Evolutionary conservation across 2,797 vertebrate genomes (phyloP).

Genomic region (Cossypha niveicapilla): DNA sequence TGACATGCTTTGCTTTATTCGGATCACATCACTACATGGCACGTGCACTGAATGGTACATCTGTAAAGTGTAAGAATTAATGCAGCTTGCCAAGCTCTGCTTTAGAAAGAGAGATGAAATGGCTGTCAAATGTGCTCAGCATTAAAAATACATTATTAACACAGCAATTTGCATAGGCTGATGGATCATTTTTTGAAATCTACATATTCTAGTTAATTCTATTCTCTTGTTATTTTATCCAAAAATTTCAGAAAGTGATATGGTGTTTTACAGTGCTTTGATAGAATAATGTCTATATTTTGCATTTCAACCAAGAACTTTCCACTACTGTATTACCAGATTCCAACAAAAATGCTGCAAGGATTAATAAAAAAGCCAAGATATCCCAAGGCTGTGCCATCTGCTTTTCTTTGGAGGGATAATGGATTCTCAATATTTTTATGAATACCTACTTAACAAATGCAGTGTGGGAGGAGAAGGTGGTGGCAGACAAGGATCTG

Average conservation of each 20-base stretch:
- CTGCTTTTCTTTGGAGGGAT: not conserved
- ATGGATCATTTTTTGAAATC: slow-evolving; percentile 66
- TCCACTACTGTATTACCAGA: not conserved
- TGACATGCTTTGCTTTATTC: slow-evolving; percentile 42
- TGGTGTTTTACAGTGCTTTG: not conserved
- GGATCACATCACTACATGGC: slow-evolving; percentile 45
- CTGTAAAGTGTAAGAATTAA: slow-evolving; percentile 59
- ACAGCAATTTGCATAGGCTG: slow-evolving; percentile 58
- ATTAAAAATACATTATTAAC: slow-evolving; percentile 65
- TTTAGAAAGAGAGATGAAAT: slow-evolving; percentile 53
- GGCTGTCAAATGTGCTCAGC: slow-evolving; percentile 61
- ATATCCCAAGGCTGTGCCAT: not conserved
- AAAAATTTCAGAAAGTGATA: slow-evolving; percentile 25
- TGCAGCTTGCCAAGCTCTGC: slow-evolving; percentile 45
- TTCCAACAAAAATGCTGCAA: not conserved
- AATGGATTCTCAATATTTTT: not conserved
- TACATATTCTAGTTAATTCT: slow-evolving; percentile 48
- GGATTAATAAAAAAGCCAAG: not conserved
- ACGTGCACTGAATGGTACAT: slow-evolving; percentile 44
- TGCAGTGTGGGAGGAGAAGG: not conserved
- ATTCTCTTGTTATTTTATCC: slow-evolving; percentile 46
- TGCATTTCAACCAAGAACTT: not conserved
- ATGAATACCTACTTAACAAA: not conserved
- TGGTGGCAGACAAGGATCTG: not conserved
- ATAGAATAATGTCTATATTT: not conserved